Conservation (phyloP, 1,140 invertebrate genomes). For the Grapholita molesta region DNA sequence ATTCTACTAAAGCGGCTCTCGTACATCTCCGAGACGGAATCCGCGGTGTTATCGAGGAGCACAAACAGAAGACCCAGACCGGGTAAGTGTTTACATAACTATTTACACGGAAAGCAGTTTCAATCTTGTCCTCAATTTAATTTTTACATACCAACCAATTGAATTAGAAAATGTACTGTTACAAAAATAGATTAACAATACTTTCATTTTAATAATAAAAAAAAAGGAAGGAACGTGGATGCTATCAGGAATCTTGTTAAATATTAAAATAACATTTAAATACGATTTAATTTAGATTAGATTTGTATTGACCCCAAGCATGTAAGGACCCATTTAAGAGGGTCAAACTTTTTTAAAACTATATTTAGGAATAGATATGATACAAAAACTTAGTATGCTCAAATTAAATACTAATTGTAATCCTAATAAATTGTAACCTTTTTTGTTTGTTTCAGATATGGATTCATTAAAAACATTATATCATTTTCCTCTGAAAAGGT, state of each 20-base stretch:
- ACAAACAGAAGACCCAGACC: slow-evolving; percentile 57
- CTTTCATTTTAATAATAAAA: too few relatives aligned
- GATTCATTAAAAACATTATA: slow-evolving; percentile 54
- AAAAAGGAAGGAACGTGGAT: too few relatives aligned
- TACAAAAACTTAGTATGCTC: too few relatives aligned
- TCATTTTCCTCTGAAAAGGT: slow-evolving; percentile 72
- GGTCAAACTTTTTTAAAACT: too few relatives aligned
- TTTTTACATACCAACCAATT: neutral
- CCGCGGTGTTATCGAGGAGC: slow-evolving; percentile 48
- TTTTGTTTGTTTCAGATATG: slow-evolving; percentile 49
- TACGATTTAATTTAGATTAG: too few relatives aligned
- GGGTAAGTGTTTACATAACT: slow-evolving; percentile 39
- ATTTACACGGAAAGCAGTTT: neutral
- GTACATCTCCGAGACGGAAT: slow-evolving; percentile 65
- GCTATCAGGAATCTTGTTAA: too few relatives aligned
- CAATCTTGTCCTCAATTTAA: neutral
- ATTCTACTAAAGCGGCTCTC: slow-evolving; percentile 58
- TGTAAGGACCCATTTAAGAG: too few relatives aligned
- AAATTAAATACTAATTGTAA: too few relatives aligned
- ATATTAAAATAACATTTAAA: too few relatives aligned
- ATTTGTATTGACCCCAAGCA: too few relatives aligned
- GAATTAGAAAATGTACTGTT: neutral
- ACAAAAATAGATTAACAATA: too few relatives aligned
- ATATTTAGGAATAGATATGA: too few relatives aligned
- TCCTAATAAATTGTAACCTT: neutral